Evolutionary conservation across 2,888 invertebrate genomes (phyloP), one percentile per base, ranked within the genome.

Genomic region (Hecatera dysodea): DNA sequence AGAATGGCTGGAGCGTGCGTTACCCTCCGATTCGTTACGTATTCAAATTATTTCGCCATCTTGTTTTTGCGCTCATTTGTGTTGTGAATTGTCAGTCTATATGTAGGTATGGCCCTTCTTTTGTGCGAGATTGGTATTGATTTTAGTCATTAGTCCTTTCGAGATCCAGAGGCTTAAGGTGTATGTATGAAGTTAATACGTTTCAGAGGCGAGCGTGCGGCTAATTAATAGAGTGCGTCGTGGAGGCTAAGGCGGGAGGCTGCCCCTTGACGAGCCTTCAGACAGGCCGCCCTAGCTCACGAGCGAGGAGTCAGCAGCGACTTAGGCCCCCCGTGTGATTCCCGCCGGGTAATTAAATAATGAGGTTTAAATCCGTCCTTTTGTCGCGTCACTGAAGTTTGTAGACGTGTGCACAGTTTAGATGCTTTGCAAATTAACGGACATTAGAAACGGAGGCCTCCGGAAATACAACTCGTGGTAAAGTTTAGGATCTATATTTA

Each of bases 1-100:
- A 95, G 95, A 95, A 95, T 95, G 92, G 94, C 90, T 86, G 92
- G 90, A 78, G 90, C 93, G 93, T 93, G 85, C 93, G 93, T 93
- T 91, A 93, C 94, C 95, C 94, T 93, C 92, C 91, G 85, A 92
- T 95, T 95, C 95, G 94, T 95, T 95, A 95, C 93, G 94, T 94
- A 95, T 95, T 95, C 94, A 95, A 95, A 95, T 95, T 94, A 95
- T 95, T 94, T 93, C 88, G 90, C 90, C 90, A 90, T 93, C 91
- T 93, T 93, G 93, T 94, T 94, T 94, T 94, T 93, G 92, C 90
- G 91, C 91, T 90, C 92, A 93, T 93, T 94, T 93, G 92, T 90
- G 85, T 91, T 88, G 87, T 85, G 88, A 86, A n/a, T 52, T 88
- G 87, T 85, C 88, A 87, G 50, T 50, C 86, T 89, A 89, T 90